Conservation (phyloP, 2,113 vertebrate genomes). For the Alectura lathami region DNA sequence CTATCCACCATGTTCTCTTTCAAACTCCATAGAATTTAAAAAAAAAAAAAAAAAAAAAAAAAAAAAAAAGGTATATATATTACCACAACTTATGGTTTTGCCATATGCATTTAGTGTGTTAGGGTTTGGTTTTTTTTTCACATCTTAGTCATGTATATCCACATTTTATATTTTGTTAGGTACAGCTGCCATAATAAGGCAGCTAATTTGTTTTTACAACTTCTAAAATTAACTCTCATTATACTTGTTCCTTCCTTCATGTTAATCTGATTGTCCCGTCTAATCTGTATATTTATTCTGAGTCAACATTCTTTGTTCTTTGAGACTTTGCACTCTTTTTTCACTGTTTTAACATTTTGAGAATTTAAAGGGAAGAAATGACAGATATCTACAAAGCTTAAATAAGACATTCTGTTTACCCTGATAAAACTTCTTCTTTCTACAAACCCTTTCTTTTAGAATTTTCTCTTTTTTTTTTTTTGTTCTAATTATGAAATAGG, state of each 20-base stretch:
- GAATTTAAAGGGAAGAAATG: neutral
- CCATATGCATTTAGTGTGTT: neutral
- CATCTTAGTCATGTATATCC: neutral
- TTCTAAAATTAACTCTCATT: slow-evolving; percentile 19
- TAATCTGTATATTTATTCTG: slow-evolving; percentile 30
- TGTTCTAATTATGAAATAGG: neutral
- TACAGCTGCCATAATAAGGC: neutral
- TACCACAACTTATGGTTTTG: neutral
- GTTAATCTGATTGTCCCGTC: neutral
- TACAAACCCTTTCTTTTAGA: neutral
- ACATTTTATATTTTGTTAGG: neutral
- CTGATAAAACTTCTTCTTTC: neutral
- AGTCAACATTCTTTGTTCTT: slow-evolving; percentile 24
- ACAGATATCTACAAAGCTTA: slow-evolving; percentile 2
- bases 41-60: fast-evolving
- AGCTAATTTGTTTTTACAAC: slow-evolving; percentile 31
- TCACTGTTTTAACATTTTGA: neutral
- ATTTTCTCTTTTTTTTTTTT: neutral
- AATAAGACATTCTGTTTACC: neutral
- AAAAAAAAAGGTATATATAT: fast-evolving
- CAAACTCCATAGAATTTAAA: neutral
- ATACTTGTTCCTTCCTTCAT: neutral
- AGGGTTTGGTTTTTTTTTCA: fast-evolving
- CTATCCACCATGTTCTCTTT: neutral
- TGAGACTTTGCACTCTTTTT: neutral